phyloP scores from a whole-genome alignment of 2,797 vertebrate genomes.

The Eptatretus atami region DNA sequence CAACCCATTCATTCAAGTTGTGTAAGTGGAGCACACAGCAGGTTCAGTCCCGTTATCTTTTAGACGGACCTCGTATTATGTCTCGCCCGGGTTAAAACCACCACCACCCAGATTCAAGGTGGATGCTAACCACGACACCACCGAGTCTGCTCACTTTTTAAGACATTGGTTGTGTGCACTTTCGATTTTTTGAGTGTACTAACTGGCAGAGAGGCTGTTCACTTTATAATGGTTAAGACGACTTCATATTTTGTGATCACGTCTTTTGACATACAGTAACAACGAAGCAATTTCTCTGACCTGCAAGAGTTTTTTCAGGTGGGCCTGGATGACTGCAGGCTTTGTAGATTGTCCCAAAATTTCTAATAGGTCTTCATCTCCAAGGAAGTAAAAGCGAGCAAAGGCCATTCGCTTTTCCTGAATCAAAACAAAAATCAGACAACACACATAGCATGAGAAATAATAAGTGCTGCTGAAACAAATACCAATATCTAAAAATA shows the following conservation, averaged over 20 bases:
- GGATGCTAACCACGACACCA: too few species aligned
- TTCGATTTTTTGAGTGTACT: conserved; percentile 4
- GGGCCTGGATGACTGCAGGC: conserved; percentile 60
- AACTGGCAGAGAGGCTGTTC: conserved; percentile 1
- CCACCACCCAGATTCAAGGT: too few species aligned
- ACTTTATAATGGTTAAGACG: neutral
- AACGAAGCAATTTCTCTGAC: conserved; percentile 15
- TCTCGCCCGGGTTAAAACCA: too few species aligned
- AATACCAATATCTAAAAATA: too few species aligned
- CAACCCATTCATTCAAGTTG: too few species aligned
- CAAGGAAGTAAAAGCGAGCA: conserved; percentile 85
- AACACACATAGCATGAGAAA: neutral
- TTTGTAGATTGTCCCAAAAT: conserved; percentile 77
- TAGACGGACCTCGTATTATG: too few species aligned
- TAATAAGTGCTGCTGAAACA: too few species aligned
- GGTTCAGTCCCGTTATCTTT: too few species aligned
- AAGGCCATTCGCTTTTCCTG: conserved; percentile 89
- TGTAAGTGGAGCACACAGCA: too few species aligned
- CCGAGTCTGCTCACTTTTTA: too few species aligned
- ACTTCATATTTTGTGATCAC: neutral
- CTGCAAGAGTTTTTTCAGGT: conserved; percentile 84
- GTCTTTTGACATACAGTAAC: neutral
- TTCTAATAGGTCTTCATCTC: conserved; percentile 80
- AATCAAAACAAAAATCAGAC: conserved; percentile 9
- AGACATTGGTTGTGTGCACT: neutral